Conservation (phyloP, 1,140 invertebrate species). For the Choristoneura fumiferana region DNA sequence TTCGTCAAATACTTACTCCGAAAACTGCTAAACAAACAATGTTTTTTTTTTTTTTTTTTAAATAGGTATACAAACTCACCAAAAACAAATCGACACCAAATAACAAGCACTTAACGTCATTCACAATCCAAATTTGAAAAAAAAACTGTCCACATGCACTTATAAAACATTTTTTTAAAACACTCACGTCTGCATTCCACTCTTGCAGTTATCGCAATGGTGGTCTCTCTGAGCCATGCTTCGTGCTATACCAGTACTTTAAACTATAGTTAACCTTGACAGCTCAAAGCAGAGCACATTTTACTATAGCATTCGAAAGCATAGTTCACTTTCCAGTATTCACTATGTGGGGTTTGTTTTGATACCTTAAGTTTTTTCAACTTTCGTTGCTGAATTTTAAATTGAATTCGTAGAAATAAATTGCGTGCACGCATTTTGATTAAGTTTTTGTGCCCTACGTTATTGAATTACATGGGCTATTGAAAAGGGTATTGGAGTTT, state of each 20-base stretch:
- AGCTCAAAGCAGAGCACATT: background rate
- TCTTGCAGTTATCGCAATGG: background rate
- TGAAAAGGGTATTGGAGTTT: too few species aligned
- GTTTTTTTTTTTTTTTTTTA: too few species aligned
- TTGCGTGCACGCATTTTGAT: background rate
- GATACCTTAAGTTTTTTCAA: constrained; percentile 1
- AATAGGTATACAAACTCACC: too few species aligned
- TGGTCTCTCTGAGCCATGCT: constrained; percentile 28
- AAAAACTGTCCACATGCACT: too few species aligned
- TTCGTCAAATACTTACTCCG: too few species aligned
- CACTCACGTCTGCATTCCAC: constrained; percentile 21
- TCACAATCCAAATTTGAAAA: too few species aligned
- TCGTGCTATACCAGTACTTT: background rate
- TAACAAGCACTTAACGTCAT: too few species aligned
- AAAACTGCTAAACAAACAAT: too few species aligned
- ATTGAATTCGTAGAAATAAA: constrained; percentile 6
- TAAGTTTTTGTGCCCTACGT: too few species aligned
- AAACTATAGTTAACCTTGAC: constrained; percentile 17
- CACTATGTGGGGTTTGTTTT: constrained; percentile 3
- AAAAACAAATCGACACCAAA: too few species aligned
- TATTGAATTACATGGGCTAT: too few species aligned
- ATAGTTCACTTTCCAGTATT: constrained; percentile 16
- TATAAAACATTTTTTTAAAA: background rate
- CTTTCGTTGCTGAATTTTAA: constrained; percentile 1
- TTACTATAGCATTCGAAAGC: background rate